These are phyloP conservation scores for Cyclargus thomasi DNA, from an alignment of 1,140 invertebrate genomes.

Conservation along the genomic window DNA sequence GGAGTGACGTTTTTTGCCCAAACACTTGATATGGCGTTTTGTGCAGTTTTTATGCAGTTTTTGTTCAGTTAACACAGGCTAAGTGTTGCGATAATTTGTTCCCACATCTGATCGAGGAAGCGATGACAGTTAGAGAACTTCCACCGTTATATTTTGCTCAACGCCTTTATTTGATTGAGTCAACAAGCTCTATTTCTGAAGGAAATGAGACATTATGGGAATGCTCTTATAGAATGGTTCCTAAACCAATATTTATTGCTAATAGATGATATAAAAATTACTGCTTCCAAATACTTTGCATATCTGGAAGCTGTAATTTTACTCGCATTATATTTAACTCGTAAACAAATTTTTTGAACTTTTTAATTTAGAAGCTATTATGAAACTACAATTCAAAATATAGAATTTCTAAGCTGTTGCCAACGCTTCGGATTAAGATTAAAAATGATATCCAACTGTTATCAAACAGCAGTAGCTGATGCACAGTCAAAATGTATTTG, in stretches of 20 bases:
- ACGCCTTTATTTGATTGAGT: constrained; percentile 13
- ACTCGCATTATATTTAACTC: too few species aligned
- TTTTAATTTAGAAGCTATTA: too few species aligned
- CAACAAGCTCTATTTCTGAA: constrained; percentile 15
- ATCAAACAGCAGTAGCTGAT: constrained; percentile 38
- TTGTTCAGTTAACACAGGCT: constrained; percentile 44
- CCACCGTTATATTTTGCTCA: constrained; percentile 15
- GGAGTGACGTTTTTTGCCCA: constrained; percentile 55
- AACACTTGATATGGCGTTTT: constrained; percentile 42
- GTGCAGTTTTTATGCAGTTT: constrained; percentile 58
- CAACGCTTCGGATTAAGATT: not conserved
- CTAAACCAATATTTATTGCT: not conserved
- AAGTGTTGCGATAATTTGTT: constrained; percentile 75
- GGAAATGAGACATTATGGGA: constrained; percentile 4
- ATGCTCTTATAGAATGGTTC: not conserved
- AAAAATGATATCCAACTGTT: not conserved
- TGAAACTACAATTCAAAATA: too few species aligned
- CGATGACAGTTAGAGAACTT: constrained; percentile 60
- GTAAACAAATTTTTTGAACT: too few species aligned
- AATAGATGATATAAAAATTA: too few species aligned
- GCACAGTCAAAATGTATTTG: constrained; percentile 68
- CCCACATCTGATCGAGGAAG: constrained; percentile 62
- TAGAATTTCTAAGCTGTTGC: too few species aligned
- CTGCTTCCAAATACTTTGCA: too few species aligned
- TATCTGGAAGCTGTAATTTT: too few species aligned